A percentile compares a stretch with the other conserved stretches of the same genome.
phyloP scores from a whole-genome alignment of 1,140 invertebrate genomes.

The Pectinophora gossypiella region DNA sequence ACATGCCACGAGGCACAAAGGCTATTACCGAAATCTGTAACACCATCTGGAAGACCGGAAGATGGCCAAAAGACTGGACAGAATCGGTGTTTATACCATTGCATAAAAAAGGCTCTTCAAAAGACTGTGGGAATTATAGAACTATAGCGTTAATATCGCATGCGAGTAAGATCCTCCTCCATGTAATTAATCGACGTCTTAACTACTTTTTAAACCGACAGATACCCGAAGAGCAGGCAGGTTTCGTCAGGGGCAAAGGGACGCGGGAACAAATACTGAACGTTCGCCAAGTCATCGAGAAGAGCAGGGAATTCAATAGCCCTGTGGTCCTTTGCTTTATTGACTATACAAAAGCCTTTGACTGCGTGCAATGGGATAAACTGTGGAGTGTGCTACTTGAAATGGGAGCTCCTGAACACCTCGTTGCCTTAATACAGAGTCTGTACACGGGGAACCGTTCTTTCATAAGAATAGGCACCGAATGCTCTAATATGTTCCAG shows the following conservation, averaged over 20 bases:
- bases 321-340: conserved; percentile 1
- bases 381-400: neutral
- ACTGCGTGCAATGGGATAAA: conserved; percentile 4
- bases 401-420: conserved; percentile 6
- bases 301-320: conserved; percentile 4
- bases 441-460: neutral
- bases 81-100: neutral
- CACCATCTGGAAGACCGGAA: neutral
- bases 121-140: neutral
- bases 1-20: no score
- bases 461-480: neutral
- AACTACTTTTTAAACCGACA: conserved; percentile 8
- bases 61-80: neutral
- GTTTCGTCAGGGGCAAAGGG: conserved; percentile 16
- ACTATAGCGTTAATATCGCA: conserved; percentile 13
- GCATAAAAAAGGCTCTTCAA: conserved; percentile 1
- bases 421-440: neutral
- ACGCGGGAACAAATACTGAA: conserved; percentile 5
- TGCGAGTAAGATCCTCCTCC: conserved; percentile 18
- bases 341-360: conserved; percentile 7
- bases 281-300: conserved; percentile 4
- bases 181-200: conserved; percentile 12
- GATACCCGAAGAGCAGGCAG: conserved; percentile 20
- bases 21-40: neutral
- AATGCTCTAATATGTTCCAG: neutral